These are phyloP conservation scores for Lindbergichthys nudifrons DNA, from an alignment of 2,797 vertebrate genomes.

Conservation along the genomic window DNA sequence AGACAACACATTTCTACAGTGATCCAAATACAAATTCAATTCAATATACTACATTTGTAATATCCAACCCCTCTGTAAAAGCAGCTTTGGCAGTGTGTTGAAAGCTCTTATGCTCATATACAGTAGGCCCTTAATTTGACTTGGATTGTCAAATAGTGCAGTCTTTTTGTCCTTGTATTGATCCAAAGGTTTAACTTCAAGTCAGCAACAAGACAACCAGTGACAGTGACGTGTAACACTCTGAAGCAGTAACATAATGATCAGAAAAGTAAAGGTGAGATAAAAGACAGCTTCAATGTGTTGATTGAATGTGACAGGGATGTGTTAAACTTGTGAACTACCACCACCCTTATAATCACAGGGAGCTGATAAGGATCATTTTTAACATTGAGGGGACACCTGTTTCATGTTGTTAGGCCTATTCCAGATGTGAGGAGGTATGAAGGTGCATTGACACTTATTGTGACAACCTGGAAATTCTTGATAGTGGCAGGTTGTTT, in stretches of 20 bases:
- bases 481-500: not conserved
- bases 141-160: not conserved
- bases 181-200: not conserved
- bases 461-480: not conserved
- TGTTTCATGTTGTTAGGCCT: not conserved
- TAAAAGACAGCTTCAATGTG: not conserved
- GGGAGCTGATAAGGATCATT: not conserved
- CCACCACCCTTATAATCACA: slow-evolving; percentile 1
- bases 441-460: not conserved
- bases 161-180: not conserved
- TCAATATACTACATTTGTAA: too few species aligned
- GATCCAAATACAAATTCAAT: too few species aligned
- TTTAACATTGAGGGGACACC: not conserved
- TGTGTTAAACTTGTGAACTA: not conserved
- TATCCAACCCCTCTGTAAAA: too few species aligned
- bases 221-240: not conserved
- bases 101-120: not conserved
- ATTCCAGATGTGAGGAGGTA: not conserved
- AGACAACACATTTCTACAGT: not conserved
- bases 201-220: not conserved
- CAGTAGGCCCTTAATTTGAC: not conserved
- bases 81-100: not conserved
- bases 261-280: not conserved
- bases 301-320: not conserved
- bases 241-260: not conserved